Conservation (phyloP, 2,888 invertebrate genomes). For the Drosophila setosimentum region DNA sequence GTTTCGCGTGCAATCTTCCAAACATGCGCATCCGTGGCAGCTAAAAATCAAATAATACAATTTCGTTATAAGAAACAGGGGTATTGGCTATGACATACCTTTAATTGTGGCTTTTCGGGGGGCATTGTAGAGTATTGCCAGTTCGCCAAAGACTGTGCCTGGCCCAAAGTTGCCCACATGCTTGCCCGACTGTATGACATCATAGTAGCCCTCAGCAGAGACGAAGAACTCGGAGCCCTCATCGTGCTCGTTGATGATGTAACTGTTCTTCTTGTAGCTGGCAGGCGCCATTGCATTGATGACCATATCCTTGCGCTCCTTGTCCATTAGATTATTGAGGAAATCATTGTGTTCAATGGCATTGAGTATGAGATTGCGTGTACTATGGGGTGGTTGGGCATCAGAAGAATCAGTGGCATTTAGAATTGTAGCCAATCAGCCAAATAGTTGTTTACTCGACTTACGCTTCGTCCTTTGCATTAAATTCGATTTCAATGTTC, state of each 20-base stretch:
- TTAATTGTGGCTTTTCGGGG: constrained; percentile 94
- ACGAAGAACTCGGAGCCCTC: constrained; percentile 95
- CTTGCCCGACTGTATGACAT: constrained; percentile 92
- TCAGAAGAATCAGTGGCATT: constrained; percentile 1
- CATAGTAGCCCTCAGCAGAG: constrained; percentile 93
- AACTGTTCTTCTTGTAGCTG: constrained; percentile 88
- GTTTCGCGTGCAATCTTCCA: constrained; percentile 95
- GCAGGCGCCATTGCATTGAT: constrained; percentile 93
- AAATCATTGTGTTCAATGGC: constrained; percentile 94
- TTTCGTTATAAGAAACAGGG: neutral
- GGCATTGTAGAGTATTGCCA: constrained; percentile 97
- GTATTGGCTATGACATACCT: constrained; percentile 86
- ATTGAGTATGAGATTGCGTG: constrained; percentile 88
- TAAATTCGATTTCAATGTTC: constrained; percentile 86
- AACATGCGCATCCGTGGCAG: constrained; percentile 91
- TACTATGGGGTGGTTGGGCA: constrained; percentile 84
- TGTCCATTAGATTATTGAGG: constrained; percentile 91
- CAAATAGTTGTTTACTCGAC: constrained; percentile 57
- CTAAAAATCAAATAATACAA: constrained; percentile 83
- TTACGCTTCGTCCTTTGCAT: constrained; percentile 87
- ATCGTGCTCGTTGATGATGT: constrained; percentile 92
- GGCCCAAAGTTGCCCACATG: constrained; percentile 92
- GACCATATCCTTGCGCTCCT: constrained; percentile 90
- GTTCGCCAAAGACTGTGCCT: constrained; percentile 94
- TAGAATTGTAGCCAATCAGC: constrained; percentile 21